These are phyloP conservation scores for Cyprichromis sp. DNA, from an alignment of 2,113 vertebrate species.

Conservation along the genomic window DNA sequence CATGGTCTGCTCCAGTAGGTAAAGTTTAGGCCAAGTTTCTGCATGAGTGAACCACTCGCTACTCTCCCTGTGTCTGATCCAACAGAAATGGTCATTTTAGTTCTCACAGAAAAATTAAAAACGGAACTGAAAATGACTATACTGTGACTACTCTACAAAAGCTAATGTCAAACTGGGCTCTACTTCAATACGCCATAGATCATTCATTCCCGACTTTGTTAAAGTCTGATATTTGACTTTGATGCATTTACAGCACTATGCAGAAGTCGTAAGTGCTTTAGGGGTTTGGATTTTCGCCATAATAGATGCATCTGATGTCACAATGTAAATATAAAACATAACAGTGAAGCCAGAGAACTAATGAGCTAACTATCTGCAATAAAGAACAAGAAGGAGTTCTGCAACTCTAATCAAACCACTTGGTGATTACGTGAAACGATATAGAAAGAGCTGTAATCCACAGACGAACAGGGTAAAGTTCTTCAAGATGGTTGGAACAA, in stretches of 20 bases:
- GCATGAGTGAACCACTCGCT: not conserved
- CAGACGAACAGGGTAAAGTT: not conserved
- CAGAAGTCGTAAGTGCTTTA: not conserved
- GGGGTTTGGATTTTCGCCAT: not conserved
- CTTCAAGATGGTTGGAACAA: not conserved
- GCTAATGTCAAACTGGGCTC: not conserved
- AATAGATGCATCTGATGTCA: not conserved
- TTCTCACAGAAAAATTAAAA: not conserved
- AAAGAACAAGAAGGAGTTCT: not conserved
- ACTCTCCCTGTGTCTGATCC: not conserved
- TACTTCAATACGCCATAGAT: not conserved
- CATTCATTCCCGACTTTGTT: not conserved
- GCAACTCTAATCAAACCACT: not conserved
- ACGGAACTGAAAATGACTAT: fast-evolving
- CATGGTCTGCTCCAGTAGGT: not conserved
- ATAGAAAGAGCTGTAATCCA: not conserved
- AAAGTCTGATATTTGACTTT: not conserved
- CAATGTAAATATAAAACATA: not conserved
- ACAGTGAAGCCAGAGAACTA: not conserved
- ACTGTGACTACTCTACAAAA: not conserved
- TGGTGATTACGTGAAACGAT: not conserved
- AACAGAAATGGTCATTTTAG: not conserved
- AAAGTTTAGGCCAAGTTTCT: not conserved
- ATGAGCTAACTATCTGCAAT: not conserved
- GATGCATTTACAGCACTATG: not conserved